phyloP scores from a whole-genome alignment of 2,888 invertebrate genomes.

The Amphipyra berbera region DNA sequence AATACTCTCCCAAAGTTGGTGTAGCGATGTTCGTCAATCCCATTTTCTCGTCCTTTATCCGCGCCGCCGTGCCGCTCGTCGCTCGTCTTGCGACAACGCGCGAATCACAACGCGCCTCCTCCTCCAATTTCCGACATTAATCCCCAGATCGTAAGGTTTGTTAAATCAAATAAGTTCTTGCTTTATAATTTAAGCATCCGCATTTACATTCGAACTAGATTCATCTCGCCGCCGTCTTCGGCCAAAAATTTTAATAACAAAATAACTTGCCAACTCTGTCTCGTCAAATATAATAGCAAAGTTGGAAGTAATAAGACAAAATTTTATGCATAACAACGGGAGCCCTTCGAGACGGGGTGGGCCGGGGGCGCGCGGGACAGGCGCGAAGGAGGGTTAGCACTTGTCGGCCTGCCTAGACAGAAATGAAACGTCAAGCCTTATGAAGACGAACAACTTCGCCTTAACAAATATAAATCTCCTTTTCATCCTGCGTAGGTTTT shows the following conservation, averaged over 20 bases:
- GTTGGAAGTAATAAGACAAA: slow-evolving; percentile 89
- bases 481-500: slow-evolving; percentile 79
- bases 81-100: slow-evolving; percentile 63
- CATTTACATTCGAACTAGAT: slow-evolving; percentile 87
- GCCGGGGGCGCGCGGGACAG: slow-evolving; percentile 60
- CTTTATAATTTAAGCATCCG: slow-evolving; percentile 86
- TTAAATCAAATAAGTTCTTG: slow-evolving; percentile 87
- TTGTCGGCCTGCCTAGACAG: slow-evolving; percentile 87
- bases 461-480: slow-evolving; percentile 88
- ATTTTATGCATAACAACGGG: slow-evolving; percentile 90
- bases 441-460: slow-evolving; percentile 88
- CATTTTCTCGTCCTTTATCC: slow-evolving; percentile 65
- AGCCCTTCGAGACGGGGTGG: slow-evolving; percentile 71
- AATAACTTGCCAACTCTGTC: slow-evolving; percentile 88
- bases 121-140: slow-evolving; percentile 81
- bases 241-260: slow-evolving; percentile 89
- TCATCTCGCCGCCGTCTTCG: slow-evolving; percentile 75
- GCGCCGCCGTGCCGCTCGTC: slow-evolving; percentile 19
- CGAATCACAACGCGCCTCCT: slow-evolving; percentile 69
- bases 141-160: slow-evolving; percentile 83
- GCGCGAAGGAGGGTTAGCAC: slow-evolving; percentile 78
- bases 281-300: slow-evolving; percentile 89
- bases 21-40: slow-evolving; percentile 59
- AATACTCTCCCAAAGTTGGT: slow-evolving; percentile 51
- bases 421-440: slow-evolving; percentile 88